Evolutionary conservation across 23 tunicate genomes (phyloP).

Genomic region (Trididemnum miniatum): DNA sequence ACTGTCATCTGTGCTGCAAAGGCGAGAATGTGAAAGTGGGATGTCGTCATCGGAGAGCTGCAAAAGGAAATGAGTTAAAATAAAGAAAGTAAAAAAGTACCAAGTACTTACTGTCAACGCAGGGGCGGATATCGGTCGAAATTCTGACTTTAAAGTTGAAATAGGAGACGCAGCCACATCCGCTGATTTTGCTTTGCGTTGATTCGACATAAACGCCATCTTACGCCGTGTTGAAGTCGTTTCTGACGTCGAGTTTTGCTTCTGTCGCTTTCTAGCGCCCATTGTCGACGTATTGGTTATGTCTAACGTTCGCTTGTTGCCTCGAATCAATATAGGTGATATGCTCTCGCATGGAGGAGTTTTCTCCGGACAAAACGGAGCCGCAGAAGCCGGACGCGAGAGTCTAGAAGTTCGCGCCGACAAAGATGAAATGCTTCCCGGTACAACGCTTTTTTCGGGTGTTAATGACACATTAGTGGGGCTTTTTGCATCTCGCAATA

Average conservation of each 20-base stretch:
- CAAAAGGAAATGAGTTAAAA: not conserved
- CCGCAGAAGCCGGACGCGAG: constrained; percentile 39
- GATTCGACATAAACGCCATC: constrained; percentile 52
- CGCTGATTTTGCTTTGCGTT: constrained; percentile 80
- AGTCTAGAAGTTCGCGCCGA: constrained; percentile 29
- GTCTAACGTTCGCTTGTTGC: constrained; percentile 76
- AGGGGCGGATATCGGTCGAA: constrained; percentile 83
- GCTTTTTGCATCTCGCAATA: constrained; percentile 30
- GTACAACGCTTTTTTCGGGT: constrained; percentile 61
- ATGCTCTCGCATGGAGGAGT: not conserved
- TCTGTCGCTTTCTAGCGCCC: constrained; percentile 46
- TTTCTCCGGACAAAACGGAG: constrained; percentile 40
- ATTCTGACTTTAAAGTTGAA: constrained; percentile 28
- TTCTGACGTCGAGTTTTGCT: constrained; percentile 51
- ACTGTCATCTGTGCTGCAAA: constrained; percentile 75
- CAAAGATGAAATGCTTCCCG: constrained; percentile 65
- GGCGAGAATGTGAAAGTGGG: constrained; percentile 78
- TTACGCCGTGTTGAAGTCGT: constrained; percentile 28
- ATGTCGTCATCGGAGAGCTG: constrained; percentile 57
- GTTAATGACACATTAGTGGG: constrained; percentile 38
- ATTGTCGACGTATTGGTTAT: constrained; percentile 27
- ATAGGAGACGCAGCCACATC: constrained; percentile 62
- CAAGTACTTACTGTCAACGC: constrained; percentile 69
- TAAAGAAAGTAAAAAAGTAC: no score
- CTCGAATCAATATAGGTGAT: constrained; percentile 40